These are phyloP conservation scores for Plagodis pulveraria DNA, from an alignment of 2,888 invertebrate genomes.

Conservation along the genomic window DNA sequence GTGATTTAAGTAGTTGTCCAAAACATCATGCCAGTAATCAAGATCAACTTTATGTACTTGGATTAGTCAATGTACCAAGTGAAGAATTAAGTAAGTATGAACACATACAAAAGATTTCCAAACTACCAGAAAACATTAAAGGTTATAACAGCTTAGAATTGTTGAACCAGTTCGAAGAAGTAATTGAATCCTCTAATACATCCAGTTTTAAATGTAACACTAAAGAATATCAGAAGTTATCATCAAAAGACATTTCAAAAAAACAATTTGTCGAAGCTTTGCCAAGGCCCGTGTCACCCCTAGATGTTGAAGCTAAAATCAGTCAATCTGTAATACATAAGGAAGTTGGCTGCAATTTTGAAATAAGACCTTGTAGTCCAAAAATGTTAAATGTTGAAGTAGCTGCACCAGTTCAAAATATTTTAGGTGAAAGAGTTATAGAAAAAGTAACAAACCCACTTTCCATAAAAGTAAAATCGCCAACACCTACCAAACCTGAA, in stretches of 20 bases:
- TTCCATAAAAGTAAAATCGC: slow-evolving; percentile 50
- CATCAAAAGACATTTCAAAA: slow-evolving; percentile 41
- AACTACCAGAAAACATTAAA: slow-evolving; percentile 81
- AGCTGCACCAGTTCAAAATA: slow-evolving; percentile 68
- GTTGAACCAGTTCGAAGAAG: slow-evolving; percentile 78
- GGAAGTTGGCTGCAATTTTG: slow-evolving; percentile 83
- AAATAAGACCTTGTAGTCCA: slow-evolving; percentile 81
- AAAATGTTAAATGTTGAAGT: slow-evolving; percentile 78
- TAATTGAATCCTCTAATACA: slow-evolving; percentile 69
- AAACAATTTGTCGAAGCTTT: slow-evolving; percentile 46
- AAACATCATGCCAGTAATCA: slow-evolving; percentile 60
- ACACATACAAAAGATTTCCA: slow-evolving; percentile 80
- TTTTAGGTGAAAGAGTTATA: slow-evolving; percentile 69
- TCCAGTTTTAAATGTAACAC: slow-evolving; percentile 50
- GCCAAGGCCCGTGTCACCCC: slow-evolving; percentile 72
- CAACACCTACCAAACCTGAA: slow-evolving; percentile 47
- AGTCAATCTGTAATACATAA: slow-evolving; percentile 83
- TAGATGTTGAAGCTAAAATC: slow-evolving; percentile 82
- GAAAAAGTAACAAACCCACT: slow-evolving; percentile 76
- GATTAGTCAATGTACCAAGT: slow-evolving; percentile 75
- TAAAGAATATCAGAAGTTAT: slow-evolving; percentile 48
- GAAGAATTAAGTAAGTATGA: slow-evolving; percentile 81
- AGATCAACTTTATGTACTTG: slow-evolving; percentile 79
- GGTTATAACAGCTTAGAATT: slow-evolving; percentile 78
- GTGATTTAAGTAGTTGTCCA: slow-evolving; percentile 45